These are phyloP conservation scores for Pyrocoelia pectoralis DNA, from an alignment of 2,888 invertebrate species.

Conservation along the genomic window DNA sequence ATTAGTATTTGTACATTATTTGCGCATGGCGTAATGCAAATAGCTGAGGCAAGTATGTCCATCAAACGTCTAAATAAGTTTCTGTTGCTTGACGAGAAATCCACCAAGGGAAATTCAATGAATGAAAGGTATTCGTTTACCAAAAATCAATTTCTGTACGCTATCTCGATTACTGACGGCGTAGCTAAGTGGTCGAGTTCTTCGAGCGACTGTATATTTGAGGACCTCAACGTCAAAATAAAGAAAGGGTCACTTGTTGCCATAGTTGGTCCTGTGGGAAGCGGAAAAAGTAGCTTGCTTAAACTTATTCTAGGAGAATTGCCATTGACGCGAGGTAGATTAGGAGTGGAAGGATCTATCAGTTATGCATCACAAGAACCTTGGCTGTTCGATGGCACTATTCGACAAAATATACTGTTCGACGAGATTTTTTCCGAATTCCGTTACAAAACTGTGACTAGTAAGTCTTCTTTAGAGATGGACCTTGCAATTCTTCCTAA, in stretches of 20 bases:
- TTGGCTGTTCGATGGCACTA: slow-evolving; percentile 79
- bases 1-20: slow-evolving; percentile 79
- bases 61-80: slow-evolving; percentile 67
- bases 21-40: slow-evolving; percentile 70
- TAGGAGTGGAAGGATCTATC: slow-evolving; percentile 68
- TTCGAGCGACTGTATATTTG: slow-evolving; percentile 60
- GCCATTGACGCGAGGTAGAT: slow-evolving; percentile 66
- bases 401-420: slow-evolving; percentile 80
- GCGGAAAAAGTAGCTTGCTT: slow-evolving; percentile 69
- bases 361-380: slow-evolving; percentile 85
- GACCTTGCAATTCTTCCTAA: slow-evolving; percentile 76
- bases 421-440: slow-evolving; percentile 74
- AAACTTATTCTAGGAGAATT: slow-evolving; percentile 78
- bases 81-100: slow-evolving; percentile 67
- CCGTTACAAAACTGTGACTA: slow-evolving; percentile 69
- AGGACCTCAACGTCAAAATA: slow-evolving; percentile 61
- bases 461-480: slow-evolving; percentile 71
- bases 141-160: too few species aligned
- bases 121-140: too few species aligned
- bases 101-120: too few species aligned
- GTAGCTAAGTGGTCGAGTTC: slow-evolving; percentile 63
- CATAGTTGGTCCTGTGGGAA: slow-evolving; percentile 75
- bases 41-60: slow-evolving; percentile 70
- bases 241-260: slow-evolving; percentile 61
- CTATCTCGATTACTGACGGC: slow-evolving; percentile 59